Evolutionary conservation across 2,113 vertebrate genomes (phyloP).

Genomic region (Xiphophorus hellerii): DNA sequence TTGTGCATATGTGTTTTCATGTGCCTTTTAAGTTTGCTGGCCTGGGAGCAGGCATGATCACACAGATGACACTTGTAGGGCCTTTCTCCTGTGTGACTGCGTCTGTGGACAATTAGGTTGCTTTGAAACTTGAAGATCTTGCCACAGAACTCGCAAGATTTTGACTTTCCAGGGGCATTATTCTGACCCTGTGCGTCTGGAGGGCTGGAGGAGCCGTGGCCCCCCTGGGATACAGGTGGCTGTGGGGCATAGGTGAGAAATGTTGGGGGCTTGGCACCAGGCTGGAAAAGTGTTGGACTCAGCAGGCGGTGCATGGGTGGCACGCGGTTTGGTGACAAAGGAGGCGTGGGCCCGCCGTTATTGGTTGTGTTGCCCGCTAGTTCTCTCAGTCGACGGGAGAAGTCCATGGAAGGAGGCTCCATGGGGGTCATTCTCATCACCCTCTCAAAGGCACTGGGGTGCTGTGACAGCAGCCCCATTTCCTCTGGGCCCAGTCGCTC

Average conservation of each 20-base stretch:
- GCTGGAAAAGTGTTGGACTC: conserved; percentile 92
- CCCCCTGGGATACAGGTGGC: conserved; percentile 64
- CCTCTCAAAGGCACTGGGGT: conserved; percentile 99
- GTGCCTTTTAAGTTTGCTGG: conserved; percentile 99
- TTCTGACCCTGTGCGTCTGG: conserved; percentile 84
- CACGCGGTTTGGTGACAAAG: conserved; percentile 94
- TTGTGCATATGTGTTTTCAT: conserved; percentile 99
- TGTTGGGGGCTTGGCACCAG: conserved; percentile 91
- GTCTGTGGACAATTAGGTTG: conserved; percentile 96
- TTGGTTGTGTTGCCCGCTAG: conserved; percentile 92
- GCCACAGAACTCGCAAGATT: conserved; percentile 99
- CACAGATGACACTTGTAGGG: conserved; percentile 99
- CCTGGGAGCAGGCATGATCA: conserved; percentile 98
- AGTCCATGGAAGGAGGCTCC: conserved; percentile 97
- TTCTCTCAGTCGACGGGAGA: conserved; percentile 94
- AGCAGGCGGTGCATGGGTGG: conserved; percentile 98
- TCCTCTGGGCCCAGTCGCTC: conserved; percentile 95
- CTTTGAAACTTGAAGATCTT: conserved; percentile 99
- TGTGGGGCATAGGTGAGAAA: conserved; percentile 90
- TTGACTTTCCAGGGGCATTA: conserved; percentile 91
- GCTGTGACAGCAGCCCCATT: conserved; percentile 99
- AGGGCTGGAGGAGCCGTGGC: conserved; percentile 76
- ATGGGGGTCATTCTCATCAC: conserved; percentile 98
- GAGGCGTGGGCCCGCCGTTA: conserved; percentile 90
- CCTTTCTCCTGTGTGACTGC: conserved; percentile 98